Percentiles rank a stretch among this genome's conserved stretches.
phyloP scores from a whole-genome alignment of 2,888 invertebrate genomes.

The Encarsia formosa region DNA sequence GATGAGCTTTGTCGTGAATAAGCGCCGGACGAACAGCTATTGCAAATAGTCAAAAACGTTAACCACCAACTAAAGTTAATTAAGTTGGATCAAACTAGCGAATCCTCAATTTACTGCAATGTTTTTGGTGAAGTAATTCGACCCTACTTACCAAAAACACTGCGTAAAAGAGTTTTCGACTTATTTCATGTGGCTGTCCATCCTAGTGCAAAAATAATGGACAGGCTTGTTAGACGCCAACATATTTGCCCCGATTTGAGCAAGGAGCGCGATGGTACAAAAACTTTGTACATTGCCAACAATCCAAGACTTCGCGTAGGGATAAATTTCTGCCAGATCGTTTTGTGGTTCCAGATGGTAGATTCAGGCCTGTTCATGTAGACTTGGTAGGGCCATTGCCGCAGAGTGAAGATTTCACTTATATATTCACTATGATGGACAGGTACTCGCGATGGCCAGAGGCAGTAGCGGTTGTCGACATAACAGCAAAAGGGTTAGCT shows the following conservation, averaged over 20 bases:
- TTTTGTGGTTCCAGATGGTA: not conserved
- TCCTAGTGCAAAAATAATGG: not conserved
- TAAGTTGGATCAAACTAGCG: not conserved
- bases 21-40: not conserved
- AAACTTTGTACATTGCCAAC: not conserved
- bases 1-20: not conserved
- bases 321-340: not conserved
- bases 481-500: not conserved
- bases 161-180: not conserved
- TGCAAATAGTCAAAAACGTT: not conserved
- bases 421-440: not conserved
- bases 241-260: not conserved
- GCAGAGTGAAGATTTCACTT: not conserved
- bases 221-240: not conserved
- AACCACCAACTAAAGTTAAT: not conserved
- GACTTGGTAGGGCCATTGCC: not conserved
- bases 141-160: not conserved
- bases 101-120: not conserved
- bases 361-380: not conserved
- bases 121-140: not conserved
- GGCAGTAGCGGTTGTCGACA: too few relatives aligned
- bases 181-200: not conserved
- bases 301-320: not conserved
- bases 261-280: not conserved
- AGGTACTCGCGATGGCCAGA: too few relatives aligned